Percentiles rank a stretch among this genome's conserved stretches.
Evolutionary conservation across 2,113 vertebrate species (phyloP).

Genomic region (Puma concolor): DNA sequence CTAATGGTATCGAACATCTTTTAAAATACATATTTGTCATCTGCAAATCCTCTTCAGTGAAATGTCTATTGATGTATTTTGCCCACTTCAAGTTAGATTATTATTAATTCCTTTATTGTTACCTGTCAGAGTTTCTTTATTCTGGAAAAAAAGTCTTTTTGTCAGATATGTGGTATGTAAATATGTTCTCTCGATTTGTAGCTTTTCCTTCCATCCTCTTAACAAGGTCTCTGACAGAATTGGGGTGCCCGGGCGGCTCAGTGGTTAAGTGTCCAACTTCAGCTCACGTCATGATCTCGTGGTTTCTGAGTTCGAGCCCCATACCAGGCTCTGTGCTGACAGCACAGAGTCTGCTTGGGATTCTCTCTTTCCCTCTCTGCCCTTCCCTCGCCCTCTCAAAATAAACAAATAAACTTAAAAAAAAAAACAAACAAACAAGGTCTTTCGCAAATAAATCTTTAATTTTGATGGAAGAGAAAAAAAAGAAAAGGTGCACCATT

Average conservation of each 20-base stretch:
- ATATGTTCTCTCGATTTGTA: not conserved
- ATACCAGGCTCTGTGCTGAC: no score
- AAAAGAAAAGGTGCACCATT: not conserved
- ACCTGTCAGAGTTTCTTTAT: not conserved
- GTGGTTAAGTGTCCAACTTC: no score
- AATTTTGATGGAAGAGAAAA: not conserved
- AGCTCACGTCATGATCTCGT: no score
- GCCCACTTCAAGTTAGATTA: not conserved
- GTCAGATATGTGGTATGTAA: not conserved
- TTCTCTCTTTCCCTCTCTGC: no score
- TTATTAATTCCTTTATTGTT: not conserved
- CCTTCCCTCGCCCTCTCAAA: no score
- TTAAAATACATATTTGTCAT: not conserved
- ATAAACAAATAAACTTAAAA: no score
- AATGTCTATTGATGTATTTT: not conserved
- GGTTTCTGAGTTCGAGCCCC: no score
- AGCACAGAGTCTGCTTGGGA: no score
- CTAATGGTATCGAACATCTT: not conserved
- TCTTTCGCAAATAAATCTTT: not conserved
- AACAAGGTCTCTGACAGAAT: not conserved
- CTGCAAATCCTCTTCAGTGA: not conserved
- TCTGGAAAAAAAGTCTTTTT: not conserved
- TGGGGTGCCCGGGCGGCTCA: no score
- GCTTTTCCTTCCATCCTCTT: not conserved
- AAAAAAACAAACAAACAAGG: not conserved